Evolutionary conservation across 2,888 invertebrate species (phyloP), one percentile per base, ranked within the genome.

Genomic region (Drosophila anomalata): DNA sequence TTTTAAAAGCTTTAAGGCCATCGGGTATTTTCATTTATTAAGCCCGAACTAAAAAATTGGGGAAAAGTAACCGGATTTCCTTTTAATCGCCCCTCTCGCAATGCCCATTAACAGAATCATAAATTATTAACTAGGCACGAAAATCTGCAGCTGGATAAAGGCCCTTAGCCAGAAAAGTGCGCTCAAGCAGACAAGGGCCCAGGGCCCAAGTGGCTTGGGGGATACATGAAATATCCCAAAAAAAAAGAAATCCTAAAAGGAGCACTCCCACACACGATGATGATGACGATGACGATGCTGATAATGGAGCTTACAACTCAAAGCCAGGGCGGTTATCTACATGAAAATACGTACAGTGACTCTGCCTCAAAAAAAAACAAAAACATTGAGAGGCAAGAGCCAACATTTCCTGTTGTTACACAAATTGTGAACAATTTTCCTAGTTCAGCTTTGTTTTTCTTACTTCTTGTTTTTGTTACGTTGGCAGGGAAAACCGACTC

Each of bases 121-220:
- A 71, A 75, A 75, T 75, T 71, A 75, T 75, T 75, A 57, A 75
- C 60, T 71, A 61, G 65, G 55, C 70, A 52, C 56, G 66, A 53
- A 75, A 75, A 75, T 59, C 75, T 66, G 75, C 50, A 71, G 61
- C 53, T 47, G 74, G 63, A 73, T 73, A 73, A 73, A 74, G 41
- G 73, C 73, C 73, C 11, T 73, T 55, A 68, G 60, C 50, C 73
- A 60, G 73, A 67, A 72, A 72, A 66, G 41, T 72, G 71, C 70
- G 70, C 48, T 63, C 51, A 65, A 63, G 70, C 70, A 65, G 47
- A 72, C 36, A 41, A 20, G 41, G 44, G 17, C 52, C 41, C 33
- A 33, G n/a, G 33, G n/a, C 33, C 33, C 56, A 47, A 54, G 29
- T 42, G 33, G 52, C 41, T 22, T 48, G 20, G 29, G 50, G 63